phyloP scores from a whole-genome alignment of 2,113 vertebrate genomes.

The Elephantulus edwardii region DNA sequence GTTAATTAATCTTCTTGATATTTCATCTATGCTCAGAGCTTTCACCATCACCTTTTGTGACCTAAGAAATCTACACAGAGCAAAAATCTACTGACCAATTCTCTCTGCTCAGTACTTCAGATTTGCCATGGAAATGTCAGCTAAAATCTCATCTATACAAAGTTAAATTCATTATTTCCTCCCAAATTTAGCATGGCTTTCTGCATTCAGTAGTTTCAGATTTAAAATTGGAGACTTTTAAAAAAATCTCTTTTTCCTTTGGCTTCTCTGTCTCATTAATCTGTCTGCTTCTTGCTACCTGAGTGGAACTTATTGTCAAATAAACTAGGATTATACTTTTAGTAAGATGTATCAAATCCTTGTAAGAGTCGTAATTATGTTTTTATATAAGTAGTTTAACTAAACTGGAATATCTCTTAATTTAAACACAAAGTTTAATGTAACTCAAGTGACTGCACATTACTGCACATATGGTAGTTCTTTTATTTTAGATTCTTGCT shows the following conservation, averaged over 20 bases:
- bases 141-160: not conserved
- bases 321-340: too few species aligned
- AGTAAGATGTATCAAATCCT: too few species aligned
- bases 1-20: not conserved
- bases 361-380: too few species aligned
- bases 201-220: not conserved
- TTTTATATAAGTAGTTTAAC: too few species aligned
- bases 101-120: not conserved
- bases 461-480: not conserved
- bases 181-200: not conserved
- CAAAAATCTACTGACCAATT: not conserved
- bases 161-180: not conserved
- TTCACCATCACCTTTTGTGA: not conserved
- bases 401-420: not conserved
- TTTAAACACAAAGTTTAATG: not conserved
- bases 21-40: not conserved
- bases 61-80: not conserved
- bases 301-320: not conserved
- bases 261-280: too few species aligned
- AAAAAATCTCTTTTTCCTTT: too few species aligned
- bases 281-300: not conserved
- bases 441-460: not conserved
- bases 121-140: not conserved
- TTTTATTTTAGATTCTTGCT: conserved; percentile 6
- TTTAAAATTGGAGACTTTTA: not conserved